Evolutionary conservation across 2,113 vertebrate genomes (phyloP).

Genomic region (Lutjanus erythropterus): DNA sequence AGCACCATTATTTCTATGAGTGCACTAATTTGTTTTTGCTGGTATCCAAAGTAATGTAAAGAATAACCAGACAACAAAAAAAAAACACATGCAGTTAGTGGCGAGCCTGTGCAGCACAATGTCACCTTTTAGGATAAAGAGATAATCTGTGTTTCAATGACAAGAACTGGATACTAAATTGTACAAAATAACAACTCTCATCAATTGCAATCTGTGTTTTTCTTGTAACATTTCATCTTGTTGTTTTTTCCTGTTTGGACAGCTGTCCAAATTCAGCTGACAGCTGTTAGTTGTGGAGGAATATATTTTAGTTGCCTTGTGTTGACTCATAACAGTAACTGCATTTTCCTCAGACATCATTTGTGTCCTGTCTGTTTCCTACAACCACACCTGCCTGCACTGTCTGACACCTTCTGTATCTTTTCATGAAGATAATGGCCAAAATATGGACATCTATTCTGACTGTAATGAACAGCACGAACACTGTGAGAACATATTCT

Average conservation of each 20-base stretch:
- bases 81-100: neutral
- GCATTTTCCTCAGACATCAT: conserved; percentile 35
- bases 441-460: conserved; percentile 51
- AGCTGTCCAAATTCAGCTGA: conserved; percentile 28
- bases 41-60: neutral
- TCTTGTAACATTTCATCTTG: neutral
- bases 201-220: neutral
- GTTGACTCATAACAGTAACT: neutral
- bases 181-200: conserved; percentile 1
- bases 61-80: too few species aligned
- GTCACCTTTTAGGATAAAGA: neutral
- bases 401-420: conserved; percentile 21
- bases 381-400: conserved; percentile 6
- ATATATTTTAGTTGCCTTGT: conserved; percentile 11
- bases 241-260: conserved; percentile 16
- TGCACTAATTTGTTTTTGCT: conserved; percentile 8
- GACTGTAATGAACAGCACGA: conserved; percentile 57
- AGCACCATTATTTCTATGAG: too few species aligned
- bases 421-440: conserved; percentile 55
- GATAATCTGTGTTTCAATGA: neutral
- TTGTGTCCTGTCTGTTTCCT: conserved; percentile 37
- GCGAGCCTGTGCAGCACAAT: neutral
- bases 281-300: conserved; percentile 32
- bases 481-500: conserved; percentile 51
- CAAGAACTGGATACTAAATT: neutral